Conservation (phyloP, 2,888 invertebrate genomes). For the Chrysolina oricalcia region DNA sequence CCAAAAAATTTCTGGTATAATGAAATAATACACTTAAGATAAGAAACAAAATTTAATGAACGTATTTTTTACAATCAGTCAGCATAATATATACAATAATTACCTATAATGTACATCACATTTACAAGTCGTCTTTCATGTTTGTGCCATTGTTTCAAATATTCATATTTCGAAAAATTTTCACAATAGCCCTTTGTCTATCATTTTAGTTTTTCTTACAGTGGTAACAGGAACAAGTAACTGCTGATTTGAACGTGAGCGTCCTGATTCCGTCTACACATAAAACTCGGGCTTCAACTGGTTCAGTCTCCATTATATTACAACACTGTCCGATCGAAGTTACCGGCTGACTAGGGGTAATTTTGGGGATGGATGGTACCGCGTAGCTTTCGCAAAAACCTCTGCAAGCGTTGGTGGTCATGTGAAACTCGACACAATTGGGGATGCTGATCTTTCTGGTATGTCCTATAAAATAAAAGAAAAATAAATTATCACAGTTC, state of each 20-base stretch:
- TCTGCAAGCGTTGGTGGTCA: slow-evolving; percentile 90
- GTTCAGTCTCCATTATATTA: slow-evolving; percentile 91
- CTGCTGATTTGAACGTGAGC: slow-evolving; percentile 87
- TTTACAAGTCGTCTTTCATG: slow-evolving; percentile 47
- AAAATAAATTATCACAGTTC: no score
- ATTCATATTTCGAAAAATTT: slow-evolving; percentile 15
- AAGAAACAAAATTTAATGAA: slow-evolving; percentile 55
- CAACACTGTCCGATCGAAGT: slow-evolving; percentile 89
- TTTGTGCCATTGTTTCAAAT: slow-evolving; percentile 11
- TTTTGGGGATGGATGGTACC: slow-evolving; percentile 80
- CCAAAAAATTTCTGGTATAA: no score
- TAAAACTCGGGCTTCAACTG: slow-evolving; percentile 84
- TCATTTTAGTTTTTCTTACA: slow-evolving; percentile 82
- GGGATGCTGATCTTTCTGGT: slow-evolving; percentile 87
- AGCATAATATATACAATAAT: slow-evolving; percentile 63
- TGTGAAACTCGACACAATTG: slow-evolving; percentile 87
- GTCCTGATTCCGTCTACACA: slow-evolving; percentile 87
- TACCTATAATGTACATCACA: slow-evolving; percentile 52
- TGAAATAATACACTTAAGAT: slow-evolving; percentile 29
- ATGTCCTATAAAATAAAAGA: slow-evolving; percentile 76
- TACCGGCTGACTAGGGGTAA: slow-evolving; percentile 71
- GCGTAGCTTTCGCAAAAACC: slow-evolving; percentile 93
- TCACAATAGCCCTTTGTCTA: not conserved
- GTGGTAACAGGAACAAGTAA: slow-evolving; percentile 88
- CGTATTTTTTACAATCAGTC: slow-evolving; percentile 63